Evolutionary conservation across 2,888 invertebrate genomes (phyloP), one percentile per base, ranked within the genome.

Genomic region (Agrotis exclamationis): DNA sequence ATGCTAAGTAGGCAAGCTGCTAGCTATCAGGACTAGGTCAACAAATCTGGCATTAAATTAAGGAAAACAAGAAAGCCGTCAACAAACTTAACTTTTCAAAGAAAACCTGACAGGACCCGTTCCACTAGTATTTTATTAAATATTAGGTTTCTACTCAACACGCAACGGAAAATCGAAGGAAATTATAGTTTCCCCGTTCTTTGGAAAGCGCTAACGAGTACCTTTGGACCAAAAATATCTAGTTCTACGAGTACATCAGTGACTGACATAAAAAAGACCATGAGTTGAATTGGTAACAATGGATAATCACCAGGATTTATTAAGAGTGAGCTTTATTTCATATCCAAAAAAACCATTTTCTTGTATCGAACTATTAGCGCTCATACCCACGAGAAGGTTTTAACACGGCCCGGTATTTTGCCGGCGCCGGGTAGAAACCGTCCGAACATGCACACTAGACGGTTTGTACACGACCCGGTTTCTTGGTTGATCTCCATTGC

Each of bases 81-180:
- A 59, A 54, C 20, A 48, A 59, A 59, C 53, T 11, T 22, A 13
- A 48, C 11, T 16, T 54, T 59, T 54, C 14, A 47, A 54, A 48
- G 74, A 66, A 66, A 74, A 74, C 2, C 16, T 2, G 14, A 6
- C 47, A 65, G 20, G 66, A 45, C 58, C 16, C 18, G 74, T 54
- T 33, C 13, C 9, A 51, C 45, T 4, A 16, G 22, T 59, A 44
- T 58, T 64, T 44, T 48, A 48, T 44, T 45, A 53, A 58, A 44
- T 74, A 74, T 54, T 44, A 16, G 7, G 33, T 73, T 72, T 72
- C 57, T 65, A 72, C 45, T 44, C 18, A 9, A 74, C 58, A 73
- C 53, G 66, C 73, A 44, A 66, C 24, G 74, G 73, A 74, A 65
- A 48, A 48, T 20, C 57, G 0, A 50, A 64, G 6, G 28, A 39